phyloP scores from a whole-genome alignment of 2,113 vertebrate species.

The Prinia subflava region DNA sequence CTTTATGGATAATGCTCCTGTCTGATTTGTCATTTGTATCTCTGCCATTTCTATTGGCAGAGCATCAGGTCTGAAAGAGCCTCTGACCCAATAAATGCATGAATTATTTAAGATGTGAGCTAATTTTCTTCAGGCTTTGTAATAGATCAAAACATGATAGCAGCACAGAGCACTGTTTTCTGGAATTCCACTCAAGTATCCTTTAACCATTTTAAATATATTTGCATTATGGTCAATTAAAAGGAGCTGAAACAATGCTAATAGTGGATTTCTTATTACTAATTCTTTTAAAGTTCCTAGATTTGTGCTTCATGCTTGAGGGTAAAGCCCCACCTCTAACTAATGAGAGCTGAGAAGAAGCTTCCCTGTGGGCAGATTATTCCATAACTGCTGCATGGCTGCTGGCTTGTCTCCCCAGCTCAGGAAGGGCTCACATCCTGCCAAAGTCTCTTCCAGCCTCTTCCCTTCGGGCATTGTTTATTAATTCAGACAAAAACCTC shows the following conservation, averaged over 20 bases:
- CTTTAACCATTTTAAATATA: conserved; percentile 11
- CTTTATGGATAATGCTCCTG: neutral
- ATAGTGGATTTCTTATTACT: conserved; percentile 37
- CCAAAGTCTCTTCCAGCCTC: conserved; percentile 20
- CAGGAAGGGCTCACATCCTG: conserved; percentile 24
- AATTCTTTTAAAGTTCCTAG: conserved; percentile 44
- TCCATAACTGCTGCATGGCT: neutral
- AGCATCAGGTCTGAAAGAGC: conserved; percentile 5
- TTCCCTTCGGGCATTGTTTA: conserved; percentile 22
- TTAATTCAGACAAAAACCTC: conserved; percentile 53
- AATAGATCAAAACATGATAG: neutral
- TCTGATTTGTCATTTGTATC: conserved; percentile 32
- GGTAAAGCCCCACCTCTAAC: conserved; percentile 26
- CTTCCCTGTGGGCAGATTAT: conserved; percentile 52
- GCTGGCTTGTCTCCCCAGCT: conserved; percentile 17
- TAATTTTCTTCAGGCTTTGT: conserved; percentile 18
- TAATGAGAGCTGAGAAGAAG: conserved; percentile 35
- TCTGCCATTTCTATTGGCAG: conserved; percentile 41
- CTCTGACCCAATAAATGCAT: conserved; percentile 39
- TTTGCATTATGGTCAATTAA: conserved; percentile 47
- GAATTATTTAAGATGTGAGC: conserved; percentile 38
- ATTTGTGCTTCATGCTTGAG: conserved; percentile 32
- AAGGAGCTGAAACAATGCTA: conserved; percentile 44
- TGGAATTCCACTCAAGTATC: conserved; percentile 4
- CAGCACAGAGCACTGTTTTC: neutral